Conservation (phyloP, 2,888 invertebrate genomes). For the Eurois occulta region DNA sequence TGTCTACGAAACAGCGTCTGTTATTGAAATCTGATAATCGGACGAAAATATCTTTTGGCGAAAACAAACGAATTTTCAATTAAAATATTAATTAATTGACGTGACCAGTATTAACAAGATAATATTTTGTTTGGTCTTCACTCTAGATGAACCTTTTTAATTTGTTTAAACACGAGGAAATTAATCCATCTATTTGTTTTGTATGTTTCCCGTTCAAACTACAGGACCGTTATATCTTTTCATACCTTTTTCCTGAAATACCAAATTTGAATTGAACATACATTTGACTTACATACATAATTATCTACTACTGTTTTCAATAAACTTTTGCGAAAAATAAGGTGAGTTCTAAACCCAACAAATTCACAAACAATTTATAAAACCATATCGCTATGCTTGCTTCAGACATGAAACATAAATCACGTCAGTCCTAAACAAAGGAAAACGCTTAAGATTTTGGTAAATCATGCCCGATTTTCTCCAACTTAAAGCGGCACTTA, state of each 20-base stretch:
- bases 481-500: neutral
- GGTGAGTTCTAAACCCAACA: neutral
- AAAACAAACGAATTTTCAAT: constrained; percentile 38
- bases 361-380: constrained; percentile 36
- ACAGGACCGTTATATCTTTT: neutral
- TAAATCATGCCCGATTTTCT: constrained; percentile 32
- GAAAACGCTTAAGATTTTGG: constrained; percentile 52
- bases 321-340: constrained; percentile 20
- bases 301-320: neutral
- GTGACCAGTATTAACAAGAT: constrained; percentile 26
- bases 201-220: neutral
- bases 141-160: constrained; percentile 10
- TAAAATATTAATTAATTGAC: constrained; percentile 46
- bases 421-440: constrained; percentile 54
- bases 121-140: constrained; percentile 34
- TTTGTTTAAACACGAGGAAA: neutral
- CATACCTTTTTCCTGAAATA: neutral
- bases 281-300: neutral
- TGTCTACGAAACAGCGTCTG: constrained; percentile 13
- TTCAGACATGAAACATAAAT: constrained; percentile 49
- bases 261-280: neutral
- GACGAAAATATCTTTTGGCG: constrained; percentile 7
- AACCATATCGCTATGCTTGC: constrained; percentile 24
- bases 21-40: constrained; percentile 25
- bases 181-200: neutral